These are phyloP conservation scores for Synchiropus splendidus DNA, from an alignment of 2,113 vertebrate species.

Conservation along the genomic window DNA sequence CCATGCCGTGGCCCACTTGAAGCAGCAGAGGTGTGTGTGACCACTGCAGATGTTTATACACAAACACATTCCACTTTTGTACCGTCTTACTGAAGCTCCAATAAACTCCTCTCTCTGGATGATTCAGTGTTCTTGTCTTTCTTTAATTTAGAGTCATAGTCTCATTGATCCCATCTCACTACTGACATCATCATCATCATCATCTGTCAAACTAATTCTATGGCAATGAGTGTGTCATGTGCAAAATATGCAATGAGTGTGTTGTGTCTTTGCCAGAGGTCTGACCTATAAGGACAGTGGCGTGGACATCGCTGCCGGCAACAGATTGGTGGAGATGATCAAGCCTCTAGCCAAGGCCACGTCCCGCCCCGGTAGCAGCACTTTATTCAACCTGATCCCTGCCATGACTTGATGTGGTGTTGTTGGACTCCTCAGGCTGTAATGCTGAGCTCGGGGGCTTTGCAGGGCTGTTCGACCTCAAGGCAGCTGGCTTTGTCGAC, in stretches of 20 bases:
- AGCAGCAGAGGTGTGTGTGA: conserved; percentile 75
- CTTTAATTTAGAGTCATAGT: neutral
- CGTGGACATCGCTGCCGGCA: conserved; percentile 88
- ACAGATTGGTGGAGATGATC: conserved; percentile 82
- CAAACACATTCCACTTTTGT: conserved; percentile 1
- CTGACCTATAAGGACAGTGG: conserved; percentile 93
- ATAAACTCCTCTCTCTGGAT: conserved; percentile 5
- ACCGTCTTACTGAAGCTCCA: neutral
- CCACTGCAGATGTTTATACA: neutral
- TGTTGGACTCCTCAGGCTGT: conserved; percentile 76
- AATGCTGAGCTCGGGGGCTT: conserved; percentile 88
- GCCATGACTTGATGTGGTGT: too few species aligned
- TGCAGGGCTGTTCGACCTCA: conserved; percentile 91
- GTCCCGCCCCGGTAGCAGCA: conserved; percentile 75
- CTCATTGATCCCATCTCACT: too few species aligned
- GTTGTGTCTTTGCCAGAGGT: conserved; percentile 63
- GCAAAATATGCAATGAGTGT: neutral
- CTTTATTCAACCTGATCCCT: too few species aligned
- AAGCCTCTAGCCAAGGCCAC: conserved; percentile 90
- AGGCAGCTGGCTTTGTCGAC: conserved; percentile 85
- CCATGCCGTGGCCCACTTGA: conserved; percentile 77
- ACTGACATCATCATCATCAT: neutral
- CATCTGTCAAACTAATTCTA: too few species aligned
- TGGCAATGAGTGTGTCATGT: neutral
- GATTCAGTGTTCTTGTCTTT: conserved; percentile 1